Base-by-base conservation (phyloP, 2,888 invertebrate species). In the Callyntrura sp. region DNA sequence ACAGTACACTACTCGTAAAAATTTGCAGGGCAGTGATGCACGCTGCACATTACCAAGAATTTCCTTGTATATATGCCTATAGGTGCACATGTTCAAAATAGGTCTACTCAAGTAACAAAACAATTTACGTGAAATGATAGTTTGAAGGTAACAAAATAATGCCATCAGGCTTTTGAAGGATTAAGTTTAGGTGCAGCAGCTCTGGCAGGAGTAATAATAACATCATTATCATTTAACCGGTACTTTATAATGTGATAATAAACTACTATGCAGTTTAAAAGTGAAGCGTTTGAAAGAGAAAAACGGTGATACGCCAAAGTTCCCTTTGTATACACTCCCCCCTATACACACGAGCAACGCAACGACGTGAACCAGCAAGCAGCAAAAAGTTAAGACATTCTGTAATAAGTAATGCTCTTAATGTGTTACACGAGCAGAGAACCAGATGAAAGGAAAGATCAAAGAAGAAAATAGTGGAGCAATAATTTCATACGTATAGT, bases 161-260 rank as follows among this genome's bases (percentile, higher is more conserved):
- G 68, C 85, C 57, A 12, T 35, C 55, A 35, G 76, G 48, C 51
- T 82, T 82, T 70, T 82, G 45, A 35, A 23, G 65, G 82, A 82
- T 88, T 88, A 86, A 79, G 86, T 70, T 79, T 57, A 70, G 73
- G 25, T 88, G 87, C 81, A 82, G 55, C 68, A 51, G 25, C 57
- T 55, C 55, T 68, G 51, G 78, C 79, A 78, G 43, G 20, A 79
- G 35, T 35, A 35, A 82, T 82, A 88, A 88, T 82, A 88, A 86
- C 86, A 86, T 78, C 79, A 86, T 86, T 86, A 86, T 60, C 51
- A 35, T 65, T 51, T 84, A 35, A 12, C 79, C 57, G 25, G n/a
- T 25, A 17, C 57, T 79, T n/a, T n/a, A 23, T 76, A 85, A 85
- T 57, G 43, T 85, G 76, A 85, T 45, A 85, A 73, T 85, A 60